These are phyloP conservation scores for Drosophila takahashii DNA, from an alignment of 1,140 invertebrate species.

Conservation along the genomic window DNA sequence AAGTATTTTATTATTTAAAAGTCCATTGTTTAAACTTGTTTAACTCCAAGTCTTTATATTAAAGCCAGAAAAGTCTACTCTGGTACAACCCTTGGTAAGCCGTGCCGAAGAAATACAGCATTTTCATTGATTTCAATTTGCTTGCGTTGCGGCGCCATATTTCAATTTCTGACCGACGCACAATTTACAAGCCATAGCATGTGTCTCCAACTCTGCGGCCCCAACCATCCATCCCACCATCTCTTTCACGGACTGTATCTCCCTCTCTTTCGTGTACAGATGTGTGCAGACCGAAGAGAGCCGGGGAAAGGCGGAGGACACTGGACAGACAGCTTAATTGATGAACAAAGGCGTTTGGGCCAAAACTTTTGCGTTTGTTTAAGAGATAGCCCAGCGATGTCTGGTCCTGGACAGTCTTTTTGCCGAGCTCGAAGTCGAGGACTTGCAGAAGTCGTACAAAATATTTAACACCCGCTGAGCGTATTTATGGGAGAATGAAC, in stretches of 20 bases:
- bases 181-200: constrained; percentile 80
- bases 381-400: constrained; percentile 45
- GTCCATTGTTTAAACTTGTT: neutral
- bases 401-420: constrained; percentile 53
- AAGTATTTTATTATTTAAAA: too few relatives aligned
- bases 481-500: constrained; percentile 84
- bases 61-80: neutral
- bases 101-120: constrained; percentile 28
- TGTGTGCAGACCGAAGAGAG: neutral
- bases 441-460: constrained; percentile 81
- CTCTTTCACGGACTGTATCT: constrained; percentile 15
- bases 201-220: constrained; percentile 62
- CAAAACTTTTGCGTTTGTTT: constrained; percentile 62
- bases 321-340: constrained; percentile 66
- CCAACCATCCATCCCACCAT: constrained; percentile 4
- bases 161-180: constrained; percentile 79
- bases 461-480: constrained; percentile 83
- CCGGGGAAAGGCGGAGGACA: constrained; percentile 15
- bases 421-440: constrained; percentile 61
- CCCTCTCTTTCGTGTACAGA: constrained; percentile 25
- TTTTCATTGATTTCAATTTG: constrained; percentile 82
- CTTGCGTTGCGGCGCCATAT: constrained; percentile 77
- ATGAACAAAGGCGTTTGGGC: constrained; percentile 68
- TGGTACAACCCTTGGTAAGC: neutral
- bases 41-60: constrained; percentile 28